Percentiles rank a stretch among this genome's conserved stretches.
Evolutionary conservation across 2,113 vertebrate species (phyloP).

Genomic region (Indicator indicator): DNA sequence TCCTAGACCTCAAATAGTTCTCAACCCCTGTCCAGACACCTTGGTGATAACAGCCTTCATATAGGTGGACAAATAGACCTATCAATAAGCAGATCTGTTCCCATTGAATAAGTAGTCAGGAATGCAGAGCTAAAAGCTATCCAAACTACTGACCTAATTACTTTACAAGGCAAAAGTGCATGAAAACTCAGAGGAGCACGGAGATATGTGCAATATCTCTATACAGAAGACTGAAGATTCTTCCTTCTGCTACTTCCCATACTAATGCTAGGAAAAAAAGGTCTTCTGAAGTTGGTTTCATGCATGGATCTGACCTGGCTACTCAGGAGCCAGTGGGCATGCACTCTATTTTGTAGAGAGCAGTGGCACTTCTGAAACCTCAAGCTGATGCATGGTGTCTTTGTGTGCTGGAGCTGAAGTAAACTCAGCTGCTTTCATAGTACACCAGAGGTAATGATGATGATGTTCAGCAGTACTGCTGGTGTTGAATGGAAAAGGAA

Average conservation of each 20-base stretch:
- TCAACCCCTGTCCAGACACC: not conserved
- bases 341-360: not conserved
- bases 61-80: not conserved
- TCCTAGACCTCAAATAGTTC: not conserved
- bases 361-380: accelerated
- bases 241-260: not conserved
- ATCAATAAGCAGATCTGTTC: not conserved
- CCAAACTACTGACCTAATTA: not conserved
- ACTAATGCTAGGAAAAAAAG: not conserved
- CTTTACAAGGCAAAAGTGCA: not conserved
- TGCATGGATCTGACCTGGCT: not conserved
- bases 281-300: not conserved
- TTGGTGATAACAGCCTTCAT: not conserved
- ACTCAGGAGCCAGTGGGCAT: not conserved
- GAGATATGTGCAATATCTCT: not conserved
- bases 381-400: not conserved
- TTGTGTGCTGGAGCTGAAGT: not conserved
- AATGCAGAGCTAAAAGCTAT: not conserved
- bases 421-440: not conserved
- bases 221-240: not conserved
- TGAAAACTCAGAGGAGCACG: not conserved
- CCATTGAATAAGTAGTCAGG: no score
- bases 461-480: accelerated
- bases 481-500: not conserved
- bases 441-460: not conserved